Conservation (phyloP, 2,113 vertebrate genomes). For the Orycteropus afer region DNA sequence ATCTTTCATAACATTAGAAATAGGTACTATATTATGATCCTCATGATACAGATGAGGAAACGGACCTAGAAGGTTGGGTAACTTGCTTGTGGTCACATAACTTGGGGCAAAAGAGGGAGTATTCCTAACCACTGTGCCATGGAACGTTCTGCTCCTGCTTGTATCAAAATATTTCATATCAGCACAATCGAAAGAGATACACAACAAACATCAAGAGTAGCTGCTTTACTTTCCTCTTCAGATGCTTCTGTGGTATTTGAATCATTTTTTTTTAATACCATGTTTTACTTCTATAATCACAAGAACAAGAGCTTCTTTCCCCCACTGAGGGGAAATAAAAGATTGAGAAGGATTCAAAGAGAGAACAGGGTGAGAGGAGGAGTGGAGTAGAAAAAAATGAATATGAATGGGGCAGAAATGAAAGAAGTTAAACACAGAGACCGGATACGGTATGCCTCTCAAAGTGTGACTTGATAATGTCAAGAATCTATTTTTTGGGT, state of each 20-base stretch:
- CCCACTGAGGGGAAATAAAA: not conserved
- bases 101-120: not conserved
- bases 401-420: not conserved
- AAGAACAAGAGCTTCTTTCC: not conserved
- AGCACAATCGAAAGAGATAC: not conserved
- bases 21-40: not conserved
- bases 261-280: not conserved
- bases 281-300: not conserved
- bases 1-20: not conserved
- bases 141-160: not conserved
- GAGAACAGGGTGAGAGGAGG: not conserved
- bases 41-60: not conserved
- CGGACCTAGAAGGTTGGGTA: accelerated
- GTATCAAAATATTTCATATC: not conserved
- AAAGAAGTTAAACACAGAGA: not conserved
- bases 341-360: not conserved
- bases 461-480: not conserved
- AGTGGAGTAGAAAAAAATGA: not conserved
- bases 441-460: not conserved
- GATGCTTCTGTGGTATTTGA: not conserved
- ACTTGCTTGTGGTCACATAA: not conserved
- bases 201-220: too few species aligned
- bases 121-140: not conserved
- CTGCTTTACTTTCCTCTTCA: not conserved
- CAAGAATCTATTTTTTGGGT: not conserved